Evolutionary conservation across 2,888 invertebrate species (phyloP).

Genomic region (Lysandra bellargus): DNA sequence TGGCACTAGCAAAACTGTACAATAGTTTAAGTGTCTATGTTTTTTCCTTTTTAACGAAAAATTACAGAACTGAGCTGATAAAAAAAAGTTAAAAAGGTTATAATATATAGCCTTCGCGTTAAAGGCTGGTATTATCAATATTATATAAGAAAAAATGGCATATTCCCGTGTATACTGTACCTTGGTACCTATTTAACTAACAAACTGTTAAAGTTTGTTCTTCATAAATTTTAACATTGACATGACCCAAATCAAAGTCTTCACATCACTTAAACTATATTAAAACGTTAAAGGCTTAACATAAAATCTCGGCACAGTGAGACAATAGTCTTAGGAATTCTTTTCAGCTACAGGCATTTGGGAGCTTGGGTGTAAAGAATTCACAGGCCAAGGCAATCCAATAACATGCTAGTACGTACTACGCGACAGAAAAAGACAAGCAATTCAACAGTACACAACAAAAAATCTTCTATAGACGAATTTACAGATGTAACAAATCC

Average conservation of each 20-base stretch:
- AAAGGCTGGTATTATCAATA: too few relatives aligned
- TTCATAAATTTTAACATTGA: background rate
- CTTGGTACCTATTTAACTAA: too few relatives aligned
- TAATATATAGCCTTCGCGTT: too few relatives aligned
- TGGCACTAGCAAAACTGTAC: too few relatives aligned
- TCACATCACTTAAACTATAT: background rate
- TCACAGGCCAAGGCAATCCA: slow-evolving; percentile 40
- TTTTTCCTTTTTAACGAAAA: too few relatives aligned
- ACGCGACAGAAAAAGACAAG: background rate
- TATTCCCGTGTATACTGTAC: too few relatives aligned
- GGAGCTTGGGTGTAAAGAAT: slow-evolving; percentile 40
- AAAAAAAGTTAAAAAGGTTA: too few relatives aligned
- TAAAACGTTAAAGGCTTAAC: background rate
- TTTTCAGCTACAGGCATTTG: slow-evolving; percentile 31
- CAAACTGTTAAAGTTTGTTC: too few relatives aligned
- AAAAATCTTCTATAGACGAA: background rate
- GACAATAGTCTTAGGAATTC: background rate
- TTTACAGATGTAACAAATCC: background rate
- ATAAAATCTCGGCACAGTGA: background rate
- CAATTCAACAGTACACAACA: background rate
- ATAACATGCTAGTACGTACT: slow-evolving; percentile 37
- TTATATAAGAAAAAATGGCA: too few relatives aligned
- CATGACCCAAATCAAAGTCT: background rate
- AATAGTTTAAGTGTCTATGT: too few relatives aligned
- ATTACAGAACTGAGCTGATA: too few relatives aligned